phyloP scores from a whole-genome alignment of 2,113 vertebrate genomes.

The Platycercus adscitus region DNA sequence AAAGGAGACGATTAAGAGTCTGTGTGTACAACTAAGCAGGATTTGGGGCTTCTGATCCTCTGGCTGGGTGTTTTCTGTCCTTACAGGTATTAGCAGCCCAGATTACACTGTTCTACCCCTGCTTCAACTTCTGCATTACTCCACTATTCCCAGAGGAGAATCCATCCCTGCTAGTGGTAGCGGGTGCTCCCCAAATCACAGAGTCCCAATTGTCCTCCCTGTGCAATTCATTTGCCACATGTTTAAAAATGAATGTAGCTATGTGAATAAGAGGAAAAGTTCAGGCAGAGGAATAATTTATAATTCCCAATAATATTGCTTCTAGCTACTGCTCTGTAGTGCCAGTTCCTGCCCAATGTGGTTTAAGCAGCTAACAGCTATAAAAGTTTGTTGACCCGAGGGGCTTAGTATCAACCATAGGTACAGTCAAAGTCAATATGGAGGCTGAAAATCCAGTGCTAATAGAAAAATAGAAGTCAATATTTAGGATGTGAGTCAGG shows the following conservation, averaged over 20 bases:
- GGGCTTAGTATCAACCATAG: constrained; percentile 82
- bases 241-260: constrained; percentile 67
- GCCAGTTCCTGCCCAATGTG: constrained; percentile 73
- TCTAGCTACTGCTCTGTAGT: constrained; percentile 63
- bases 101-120: background rate
- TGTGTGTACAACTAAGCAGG: background rate
- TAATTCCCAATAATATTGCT: constrained; percentile 66
- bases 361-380: constrained; percentile 77
- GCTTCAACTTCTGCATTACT: background rate
- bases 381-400: constrained; percentile 82
- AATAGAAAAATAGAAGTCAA: constrained; percentile 84
- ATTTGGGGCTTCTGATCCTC: constrained; percentile 5
- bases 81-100: background rate
- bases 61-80: background rate
- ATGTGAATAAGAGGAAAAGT: constrained; percentile 70
- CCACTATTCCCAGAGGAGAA: background rate
- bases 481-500: constrained; percentile 82
- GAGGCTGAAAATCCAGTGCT: constrained; percentile 79
- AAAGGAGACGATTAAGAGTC: background rate
- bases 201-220: constrained; percentile 49
- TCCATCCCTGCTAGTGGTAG: background rate
- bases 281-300: constrained; percentile 68
- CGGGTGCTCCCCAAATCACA: constrained; percentile 36
- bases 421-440: constrained; percentile 83
- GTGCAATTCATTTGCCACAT: background rate